phyloP scores from a whole-genome alignment of 2,888 invertebrate genomes.

The Polymixis flavicincta region DNA sequence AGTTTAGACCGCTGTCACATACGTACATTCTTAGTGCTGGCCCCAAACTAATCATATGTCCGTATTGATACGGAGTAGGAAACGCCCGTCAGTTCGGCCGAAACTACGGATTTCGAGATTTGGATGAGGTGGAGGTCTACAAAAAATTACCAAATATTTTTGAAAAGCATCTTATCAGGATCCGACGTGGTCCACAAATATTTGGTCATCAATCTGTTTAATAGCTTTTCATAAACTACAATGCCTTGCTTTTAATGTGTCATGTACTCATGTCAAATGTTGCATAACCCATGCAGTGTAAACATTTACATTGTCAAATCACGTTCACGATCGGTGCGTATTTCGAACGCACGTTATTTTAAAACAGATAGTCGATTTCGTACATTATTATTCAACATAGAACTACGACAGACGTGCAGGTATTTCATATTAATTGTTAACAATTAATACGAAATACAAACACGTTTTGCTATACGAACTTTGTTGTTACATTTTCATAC shows the following conservation, averaged over 20 bases:
- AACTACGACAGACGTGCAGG: conserved; percentile 10
- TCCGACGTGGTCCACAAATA: neutral
- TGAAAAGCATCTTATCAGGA: too few species aligned
- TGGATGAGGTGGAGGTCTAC: too few species aligned
- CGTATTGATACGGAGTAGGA: too few species aligned
- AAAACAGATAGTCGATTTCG: conserved; percentile 60
- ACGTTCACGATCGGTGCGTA: conserved; percentile 35
- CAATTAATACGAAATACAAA: conserved; percentile 59
- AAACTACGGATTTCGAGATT: too few species aligned
- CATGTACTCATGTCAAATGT: conserved; percentile 12
- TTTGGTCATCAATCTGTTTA: neutral
- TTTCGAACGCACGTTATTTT: conserved; percentile 45
- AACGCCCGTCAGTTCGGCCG: too few species aligned
- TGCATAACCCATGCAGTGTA: conserved; percentile 54
- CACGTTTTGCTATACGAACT: conserved; percentile 52
- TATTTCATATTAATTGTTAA: conserved; percentile 17
- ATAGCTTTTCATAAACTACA: neutral
- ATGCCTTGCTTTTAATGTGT: neutral
- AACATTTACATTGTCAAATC: conserved; percentile 55
- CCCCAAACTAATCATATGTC: too few species aligned
- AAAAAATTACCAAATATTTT: too few species aligned
- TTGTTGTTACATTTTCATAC: conserved; percentile 39
- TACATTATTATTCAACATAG: conserved; percentile 62
- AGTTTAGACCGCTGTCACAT: neutral
- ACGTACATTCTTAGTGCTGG: too few species aligned